Conservation (phyloP, 2,888 invertebrate genomes). For the Oegoconia quadripuncta region DNA sequence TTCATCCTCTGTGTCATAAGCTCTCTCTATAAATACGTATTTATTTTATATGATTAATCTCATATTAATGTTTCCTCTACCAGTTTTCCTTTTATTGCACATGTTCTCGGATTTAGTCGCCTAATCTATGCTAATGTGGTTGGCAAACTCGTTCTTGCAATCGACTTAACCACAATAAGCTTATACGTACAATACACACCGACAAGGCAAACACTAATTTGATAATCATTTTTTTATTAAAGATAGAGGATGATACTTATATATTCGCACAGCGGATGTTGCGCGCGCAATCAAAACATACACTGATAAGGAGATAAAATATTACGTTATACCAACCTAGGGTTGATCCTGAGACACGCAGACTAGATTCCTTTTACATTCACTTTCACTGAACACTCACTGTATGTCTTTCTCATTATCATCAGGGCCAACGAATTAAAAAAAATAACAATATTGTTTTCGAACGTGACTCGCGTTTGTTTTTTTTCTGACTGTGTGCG, state of each 20-base stretch:
- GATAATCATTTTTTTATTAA: slow-evolving; percentile 1
- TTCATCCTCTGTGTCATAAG: too few relatives aligned
- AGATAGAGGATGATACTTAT: neutral
- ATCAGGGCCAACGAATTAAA: too few relatives aligned
- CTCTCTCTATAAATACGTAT: too few relatives aligned
- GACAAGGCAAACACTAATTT: neutral
- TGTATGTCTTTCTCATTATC: slow-evolving; percentile 50
- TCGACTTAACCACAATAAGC: slow-evolving; percentile 2
- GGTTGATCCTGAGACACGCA: slow-evolving; percentile 54
- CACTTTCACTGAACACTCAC: slow-evolving; percentile 65
- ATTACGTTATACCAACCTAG: slow-evolving; percentile 61
- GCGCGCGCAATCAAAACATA: slow-evolving; percentile 53
- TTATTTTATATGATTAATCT: too few relatives aligned
- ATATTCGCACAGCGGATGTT: slow-evolving; percentile 57
- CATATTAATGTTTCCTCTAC: too few relatives aligned
- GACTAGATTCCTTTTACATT: slow-evolving; percentile 37
- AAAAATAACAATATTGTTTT: too few relatives aligned
- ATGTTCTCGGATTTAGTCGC: slow-evolving; percentile 7
- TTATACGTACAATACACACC: neutral
- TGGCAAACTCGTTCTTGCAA: slow-evolving; percentile 15
- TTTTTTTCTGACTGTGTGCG: slow-evolving; percentile 28
- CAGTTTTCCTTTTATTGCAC: slow-evolving; percentile 10
- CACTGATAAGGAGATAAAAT: slow-evolving; percentile 56
- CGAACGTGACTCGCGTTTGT: slow-evolving; percentile 28
- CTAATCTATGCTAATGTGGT: slow-evolving; percentile 14